These are phyloP conservation scores for Meandrusa payeni DNA, from an alignment of 2,888 invertebrate genomes.

Conservation along the genomic window DNA sequence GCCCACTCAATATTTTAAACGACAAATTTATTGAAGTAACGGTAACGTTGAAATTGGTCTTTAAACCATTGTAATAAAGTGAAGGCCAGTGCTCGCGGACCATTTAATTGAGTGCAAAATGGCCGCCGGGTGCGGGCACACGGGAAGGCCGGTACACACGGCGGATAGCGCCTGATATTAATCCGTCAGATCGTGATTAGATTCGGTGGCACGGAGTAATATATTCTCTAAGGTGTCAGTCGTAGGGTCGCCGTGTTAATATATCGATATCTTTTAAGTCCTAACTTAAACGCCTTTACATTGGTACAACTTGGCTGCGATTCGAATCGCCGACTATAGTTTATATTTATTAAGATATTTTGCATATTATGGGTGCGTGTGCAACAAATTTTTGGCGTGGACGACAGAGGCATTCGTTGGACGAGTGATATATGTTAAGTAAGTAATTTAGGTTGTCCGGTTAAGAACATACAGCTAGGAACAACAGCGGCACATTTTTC, in stretches of 20 bases:
- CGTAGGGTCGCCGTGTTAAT: slow-evolving; percentile 32
- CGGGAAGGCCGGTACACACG: slow-evolving; percentile 54
- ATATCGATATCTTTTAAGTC: slow-evolving; percentile 5
- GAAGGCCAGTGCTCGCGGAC: slow-evolving; percentile 23
- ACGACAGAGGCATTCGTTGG: too few relatives aligned
- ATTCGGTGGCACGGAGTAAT: slow-evolving; percentile 77
- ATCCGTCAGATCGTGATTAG: slow-evolving; percentile 78
- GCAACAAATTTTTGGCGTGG: too few relatives aligned
- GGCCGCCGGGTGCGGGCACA: slow-evolving; percentile 60
- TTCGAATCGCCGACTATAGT: too few relatives aligned
- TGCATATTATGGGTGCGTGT: too few relatives aligned
- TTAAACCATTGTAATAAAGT: slow-evolving; percentile 31
- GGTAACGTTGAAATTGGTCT: slow-evolving; percentile 29
- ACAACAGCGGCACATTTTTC: too few relatives aligned
- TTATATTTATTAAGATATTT: too few relatives aligned
- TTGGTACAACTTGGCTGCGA: too few relatives aligned
- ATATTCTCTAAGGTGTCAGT: slow-evolving; percentile 68
- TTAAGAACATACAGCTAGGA: too few relatives aligned
- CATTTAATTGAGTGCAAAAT: slow-evolving; percentile 48
- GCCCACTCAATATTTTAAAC: slow-evolving; percentile 47
- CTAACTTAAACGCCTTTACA: neutral
- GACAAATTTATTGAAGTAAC: slow-evolving; percentile 31
- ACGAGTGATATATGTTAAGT: too few relatives aligned
- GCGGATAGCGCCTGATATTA: slow-evolving; percentile 64
- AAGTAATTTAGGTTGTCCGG: too few relatives aligned